Base-by-base conservation (phyloP, 2,888 invertebrate species). In the Operophtera brumata region DNA sequence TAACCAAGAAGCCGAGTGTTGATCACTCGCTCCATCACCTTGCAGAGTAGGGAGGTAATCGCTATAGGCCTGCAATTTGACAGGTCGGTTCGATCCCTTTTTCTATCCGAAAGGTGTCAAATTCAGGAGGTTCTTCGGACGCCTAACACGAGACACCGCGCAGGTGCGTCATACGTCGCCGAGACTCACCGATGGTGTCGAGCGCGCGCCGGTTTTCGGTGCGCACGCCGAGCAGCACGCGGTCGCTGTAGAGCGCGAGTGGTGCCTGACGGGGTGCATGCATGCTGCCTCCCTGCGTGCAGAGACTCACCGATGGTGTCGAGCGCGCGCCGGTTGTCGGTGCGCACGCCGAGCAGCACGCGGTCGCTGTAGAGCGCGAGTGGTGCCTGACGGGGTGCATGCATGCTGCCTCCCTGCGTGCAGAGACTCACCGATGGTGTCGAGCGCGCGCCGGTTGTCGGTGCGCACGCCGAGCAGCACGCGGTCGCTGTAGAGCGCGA, bases 401-500 rank as follows among this genome's bases (percentile, higher is more conserved):
- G 10, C 32, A 7, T 32, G 4, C 26, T 26, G n/a, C n/a, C n/a
- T n/a, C n/a, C n/a, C n/a, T n/a, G n/a, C n/a, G n/a, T n/a, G 20
- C 2, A 30, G 30, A 8, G 8, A 10, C 9, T 30, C 9, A 71
- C 73, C 73, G 58, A 91, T 77, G 51, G 72, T 66, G 59, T 78
- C 73, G 44, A 78, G 75, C 10, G 14, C 53, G 45, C 50, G 47
- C 36, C 42, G 26, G 20, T 20, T 13, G 9, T 20, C 20, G 20
- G 20, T 20, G 20, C 47, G 46, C 47, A 91, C 85, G 14, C 92
- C 91, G 62, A 91, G 74, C 41, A 91, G 80, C 49, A 92, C 92
- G 25, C 92, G 85, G 69, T 91, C 90, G 57, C 86, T 89, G 80
- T 92, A 92, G 28, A 8, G 39, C 11, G 42, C 47, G 75, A 92